Evolutionary conservation across 2,797 vertebrate genomes (phyloP).

Genomic region (Rhinella marina): DNA sequence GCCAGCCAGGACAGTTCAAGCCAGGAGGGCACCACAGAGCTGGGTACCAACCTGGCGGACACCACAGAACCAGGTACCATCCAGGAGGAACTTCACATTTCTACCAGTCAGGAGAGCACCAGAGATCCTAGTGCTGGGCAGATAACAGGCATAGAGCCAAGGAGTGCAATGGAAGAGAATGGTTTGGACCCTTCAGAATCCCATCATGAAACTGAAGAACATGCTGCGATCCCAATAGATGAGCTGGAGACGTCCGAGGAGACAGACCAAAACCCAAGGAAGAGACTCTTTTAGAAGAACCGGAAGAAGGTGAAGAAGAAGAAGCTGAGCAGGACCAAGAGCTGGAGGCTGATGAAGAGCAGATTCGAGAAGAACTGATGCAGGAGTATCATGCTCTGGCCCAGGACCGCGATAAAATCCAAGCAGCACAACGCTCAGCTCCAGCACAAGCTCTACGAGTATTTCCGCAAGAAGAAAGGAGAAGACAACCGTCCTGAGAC

Average conservation of each 20-base stretch:
- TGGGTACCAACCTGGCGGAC: accelerated
- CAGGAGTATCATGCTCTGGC: constrained; percentile 67
- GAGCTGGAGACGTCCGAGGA: too few relatives aligned
- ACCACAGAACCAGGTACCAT: neutral
- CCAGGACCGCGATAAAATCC: constrained; percentile 68
- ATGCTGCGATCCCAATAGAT: neutral
- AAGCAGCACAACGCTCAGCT: constrained; percentile 68
- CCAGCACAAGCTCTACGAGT: constrained; percentile 72
- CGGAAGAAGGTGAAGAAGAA: neutral
- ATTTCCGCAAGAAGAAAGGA: constrained; percentile 68
- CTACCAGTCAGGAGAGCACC: neutral
- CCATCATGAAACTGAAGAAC: neutral
- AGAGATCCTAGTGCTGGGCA: neutral
- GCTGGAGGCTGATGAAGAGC: constrained; percentile 55
- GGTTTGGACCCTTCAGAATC: neutral
- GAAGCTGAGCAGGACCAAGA: neutral
- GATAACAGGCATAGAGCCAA: too few relatives aligned
- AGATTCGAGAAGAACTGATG: constrained; percentile 66
- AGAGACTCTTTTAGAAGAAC: neutral
- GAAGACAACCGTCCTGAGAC: constrained; percentile 61
- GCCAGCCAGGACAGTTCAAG: neutral
- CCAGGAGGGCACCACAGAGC: neutral
- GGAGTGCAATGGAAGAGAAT: neutral
- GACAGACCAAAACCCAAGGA: neutral
- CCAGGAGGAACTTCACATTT: neutral